These are phyloP conservation scores for Poicephalus meyeri DNA, from an alignment of 2,113 vertebrate species.

Conservation along the genomic window DNA sequence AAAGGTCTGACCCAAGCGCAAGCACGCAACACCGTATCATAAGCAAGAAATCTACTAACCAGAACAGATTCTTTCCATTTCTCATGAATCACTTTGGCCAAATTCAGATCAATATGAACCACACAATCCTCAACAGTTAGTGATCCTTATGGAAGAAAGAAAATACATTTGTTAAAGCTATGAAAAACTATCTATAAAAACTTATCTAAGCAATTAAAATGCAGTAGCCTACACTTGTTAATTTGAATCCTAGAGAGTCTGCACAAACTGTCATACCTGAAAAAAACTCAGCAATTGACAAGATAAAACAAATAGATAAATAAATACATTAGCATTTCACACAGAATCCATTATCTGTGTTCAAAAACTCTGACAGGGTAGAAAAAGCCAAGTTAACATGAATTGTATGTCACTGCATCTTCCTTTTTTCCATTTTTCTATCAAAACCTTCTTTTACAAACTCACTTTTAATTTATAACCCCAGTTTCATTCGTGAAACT, in stretches of 20 bases:
- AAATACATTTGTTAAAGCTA: neutral
- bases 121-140: slow-evolving; percentile 88
- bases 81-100: slow-evolving; percentile 93
- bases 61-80: slow-evolving; percentile 96
- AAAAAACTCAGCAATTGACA: neutral
- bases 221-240: neutral
- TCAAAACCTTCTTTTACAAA: neutral
- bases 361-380: neutral
- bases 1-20: neutral
- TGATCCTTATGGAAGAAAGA: slow-evolving; percentile 72
- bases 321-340: neutral
- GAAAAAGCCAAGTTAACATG: neutral
- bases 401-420: neutral
- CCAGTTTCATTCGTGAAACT: neutral
- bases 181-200: neutral
- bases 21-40: neutral
- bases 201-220: neutral
- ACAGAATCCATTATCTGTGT: neutral
- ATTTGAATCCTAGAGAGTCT: neutral
- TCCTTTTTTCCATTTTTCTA: neutral
- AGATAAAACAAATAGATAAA: neutral
- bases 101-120: slow-evolving; percentile 92
- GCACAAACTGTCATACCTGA: neutral
- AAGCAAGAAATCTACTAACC: slow-evolving; percentile 76
- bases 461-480: neutral